Evolutionary conservation across 2,888 invertebrate genomes (phyloP), one percentile per base, ranked within the genome.

Genomic region (Cephus pulcher): DNA sequence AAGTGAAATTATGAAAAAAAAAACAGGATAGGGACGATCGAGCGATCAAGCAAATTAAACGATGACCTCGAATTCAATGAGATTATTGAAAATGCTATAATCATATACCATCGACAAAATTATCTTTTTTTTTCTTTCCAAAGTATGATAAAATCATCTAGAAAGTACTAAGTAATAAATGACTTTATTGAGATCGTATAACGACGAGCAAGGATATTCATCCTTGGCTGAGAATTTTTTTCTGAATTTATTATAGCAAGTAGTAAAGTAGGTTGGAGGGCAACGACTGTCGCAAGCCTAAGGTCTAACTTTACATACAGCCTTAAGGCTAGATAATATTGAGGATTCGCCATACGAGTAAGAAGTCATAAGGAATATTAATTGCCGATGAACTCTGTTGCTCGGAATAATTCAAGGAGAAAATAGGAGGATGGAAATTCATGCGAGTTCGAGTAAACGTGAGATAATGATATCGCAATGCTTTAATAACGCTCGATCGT

Each of bases 261-360:
- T 40, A 78, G n/a, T 15, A 2, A 75, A 76, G 37, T 82, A 70
- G 75, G 80, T 76, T 73, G 30, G 32, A 80, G 79, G 75, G 80
- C 68, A 78, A 37, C 68, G 71, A 11, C 74, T 73, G 73, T 79
- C 76, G 79, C 34, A 40, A 79, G 76, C 56, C 56, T 56, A 56
- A 56, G 56, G 56, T 56, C 56, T 56, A 56, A 56, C 23, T 56
- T 56, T 56, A 56, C 56, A 56, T 56, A 56, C 23, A 56, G 56
- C 56, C 56, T 56, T 56, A 56, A 56, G 56, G 56, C 56, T 56
- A 56, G 56, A 56, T 56, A 56, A 23, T 56, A 23, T 56, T 56
- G 56, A 56, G 23, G 23, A 56, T 56, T 56, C 23, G 23, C 56
- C 56, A 56, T 56, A 23, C 23, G 56, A 23, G 56, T 56, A 56